Evolutionary conservation across 2,888 invertebrate genomes (phyloP), one percentile per base, ranked within the genome.

Genomic region (Matsumyia berberina): DNA sequence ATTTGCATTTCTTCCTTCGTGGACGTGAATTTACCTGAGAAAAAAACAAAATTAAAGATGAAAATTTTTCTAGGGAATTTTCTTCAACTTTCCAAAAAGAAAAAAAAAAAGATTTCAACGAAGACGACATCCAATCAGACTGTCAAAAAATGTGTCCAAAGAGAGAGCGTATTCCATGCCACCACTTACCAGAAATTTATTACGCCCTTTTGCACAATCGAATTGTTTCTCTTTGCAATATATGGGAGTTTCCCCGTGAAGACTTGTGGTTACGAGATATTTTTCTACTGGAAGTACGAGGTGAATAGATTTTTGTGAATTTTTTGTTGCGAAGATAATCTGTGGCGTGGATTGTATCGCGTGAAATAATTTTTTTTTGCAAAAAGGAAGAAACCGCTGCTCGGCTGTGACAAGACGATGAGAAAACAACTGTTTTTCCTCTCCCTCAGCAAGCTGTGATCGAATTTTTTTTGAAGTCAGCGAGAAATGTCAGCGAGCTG

Each of bases 361-460:
- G 69, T 76, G 69, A 70, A 57, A 15, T 37, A 67, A 58, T 46
- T 62, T 73, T 62, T 73, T 70, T 72, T 73, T 57, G 37, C 57
- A 66, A 74, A 66, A 83, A 79, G 83, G 83, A 83, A 83, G 83
- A 83, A 83, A 85, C 85, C 85, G 80, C 85, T 85, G 74, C 74
- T 80, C 66, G 79, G 79, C 44, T 72, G 57, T 70, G 83, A 85
- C 83, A 80, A 85, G 73, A 77, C 70, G 58, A 70, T 76, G 85
- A 85, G 74, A 85, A 80, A 80, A 76, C 85, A 85, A 85, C 79
- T 85, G 85, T 85, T 85, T 82, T 81, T 70, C 42, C 44, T 74
- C 62, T 69, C n/a, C n/a, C 60, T 46, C 67, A 55, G 49, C 60
- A 39, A 46, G 74, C 58, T 66, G 64, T 46, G 64, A 24, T 4